Conservation (phyloP, 2,888 invertebrate species). For the Drosophila anomalata region DNA sequence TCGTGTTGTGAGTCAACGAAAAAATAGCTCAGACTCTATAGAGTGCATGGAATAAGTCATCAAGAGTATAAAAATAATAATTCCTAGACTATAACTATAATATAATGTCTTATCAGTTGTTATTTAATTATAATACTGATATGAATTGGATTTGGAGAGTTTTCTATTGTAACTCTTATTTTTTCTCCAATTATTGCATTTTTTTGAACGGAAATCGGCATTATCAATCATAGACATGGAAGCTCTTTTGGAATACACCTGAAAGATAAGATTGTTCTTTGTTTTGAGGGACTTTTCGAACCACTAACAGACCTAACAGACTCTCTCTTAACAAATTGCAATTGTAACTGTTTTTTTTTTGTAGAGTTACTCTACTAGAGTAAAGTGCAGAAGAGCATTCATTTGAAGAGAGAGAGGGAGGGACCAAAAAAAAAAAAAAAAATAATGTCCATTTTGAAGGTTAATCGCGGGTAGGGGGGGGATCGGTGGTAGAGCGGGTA, state of each 20-base stretch:
- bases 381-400: constrained; percentile 7
- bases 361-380: too few relatives aligned
- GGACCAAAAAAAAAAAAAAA: constrained; percentile 38
- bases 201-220: constrained; percentile 4
- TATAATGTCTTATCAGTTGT: background rate
- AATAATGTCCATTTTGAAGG: constrained; percentile 54
- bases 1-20: constrained; percentile 62
- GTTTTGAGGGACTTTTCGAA: constrained; percentile 15
- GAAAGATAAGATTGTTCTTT: constrained; percentile 31
- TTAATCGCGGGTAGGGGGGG: constrained; percentile 55
- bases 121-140: background rate
- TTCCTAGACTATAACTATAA: constrained; percentile 1
- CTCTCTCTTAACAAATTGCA: background rate
- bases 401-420: background rate
- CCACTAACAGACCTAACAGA: constrained; percentile 2
- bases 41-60: constrained; percentile 26
- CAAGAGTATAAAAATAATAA: constrained; percentile 9
- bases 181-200: background rate
- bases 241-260: constrained; percentile 17
- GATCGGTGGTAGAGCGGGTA: constrained; percentile 64
- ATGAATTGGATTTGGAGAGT: too few relatives aligned
- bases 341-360: constrained; percentile 2
- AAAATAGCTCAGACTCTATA: constrained; percentile 1
- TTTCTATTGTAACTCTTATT: too few relatives aligned
- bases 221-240: constrained; percentile 15